These are phyloP conservation scores for Tridacna crocea DNA, from an alignment of 2,888 invertebrate species.

Conservation along the genomic window DNA sequence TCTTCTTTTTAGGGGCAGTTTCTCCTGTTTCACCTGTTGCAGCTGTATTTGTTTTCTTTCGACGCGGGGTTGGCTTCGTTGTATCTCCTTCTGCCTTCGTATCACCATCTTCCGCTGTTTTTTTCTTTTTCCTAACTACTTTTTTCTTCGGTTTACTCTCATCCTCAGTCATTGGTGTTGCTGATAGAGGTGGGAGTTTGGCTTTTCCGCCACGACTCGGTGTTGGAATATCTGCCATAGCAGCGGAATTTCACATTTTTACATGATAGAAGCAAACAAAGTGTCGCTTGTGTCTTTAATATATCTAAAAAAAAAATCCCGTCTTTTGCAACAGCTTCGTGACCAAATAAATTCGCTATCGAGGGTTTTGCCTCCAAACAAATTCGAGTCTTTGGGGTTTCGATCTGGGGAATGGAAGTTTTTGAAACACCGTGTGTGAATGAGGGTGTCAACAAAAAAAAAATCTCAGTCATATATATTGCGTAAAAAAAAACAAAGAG, in stretches of 20 bases:
- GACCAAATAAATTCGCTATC: no score
- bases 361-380: no score
- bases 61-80: slow-evolving; percentile 64
- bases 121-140: slow-evolving; percentile 73
- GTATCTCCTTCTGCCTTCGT: slow-evolving; percentile 50
- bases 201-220: slow-evolving; percentile 49
- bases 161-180: slow-evolving; percentile 38
- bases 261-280: slow-evolving; percentile 32
- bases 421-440: no score
- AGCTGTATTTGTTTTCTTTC: slow-evolving; percentile 56
- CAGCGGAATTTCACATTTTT: slow-evolving; percentile 46
- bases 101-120: slow-evolving; percentile 56
- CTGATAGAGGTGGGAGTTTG: slow-evolving; percentile 69
- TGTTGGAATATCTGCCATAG: slow-evolving; percentile 63
- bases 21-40: slow-evolving; percentile 53
- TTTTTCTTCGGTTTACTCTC: slow-evolving; percentile 63
- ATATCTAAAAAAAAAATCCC: not conserved
- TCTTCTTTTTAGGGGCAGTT: slow-evolving; percentile 64
- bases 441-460: no score
- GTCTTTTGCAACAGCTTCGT: not conserved
- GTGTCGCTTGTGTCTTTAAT: slow-evolving; percentile 16
- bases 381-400: no score
- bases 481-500: no score
- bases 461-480: no score
- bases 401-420: no score